Evolutionary conservation across 2,797 vertebrate genomes (phyloP), one percentile per base, ranked within the genome.

Genomic region (Onychomys leucogaster): DNA sequence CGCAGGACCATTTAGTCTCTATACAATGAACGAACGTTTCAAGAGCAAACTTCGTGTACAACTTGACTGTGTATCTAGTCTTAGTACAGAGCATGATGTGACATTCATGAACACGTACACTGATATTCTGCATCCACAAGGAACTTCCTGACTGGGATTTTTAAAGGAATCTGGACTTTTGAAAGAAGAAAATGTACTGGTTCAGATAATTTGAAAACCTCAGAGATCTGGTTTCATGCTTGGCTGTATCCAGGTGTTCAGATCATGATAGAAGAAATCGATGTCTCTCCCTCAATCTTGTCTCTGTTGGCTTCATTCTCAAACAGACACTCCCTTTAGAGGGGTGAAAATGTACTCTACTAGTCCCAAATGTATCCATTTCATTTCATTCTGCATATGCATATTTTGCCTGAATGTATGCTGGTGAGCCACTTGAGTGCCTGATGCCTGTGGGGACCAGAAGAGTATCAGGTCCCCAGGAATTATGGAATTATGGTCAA

Each of bases 81-180:
- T 14, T 83, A 27, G 1, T 32, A 89, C 0, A 43, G 49, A 92
- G 23, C 14, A 52, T 83, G 34, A 11, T 19, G 32, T 65, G 34
- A 14, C 57, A 46, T 84, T 92, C 52, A 43, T 34, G 61, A 88
- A 32, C 73, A 52, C 9, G 3, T 83, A 25, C 6, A 37, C 57
- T 37, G 13, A 46, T 27, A 63, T 49, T 46, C 13, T 91, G 12
- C 93, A 49, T 76, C 69, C 27, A 75, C 43, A 93, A 12, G 25
- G 12, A n/a, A 90, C 49, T 65, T 81, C 73, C 1, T 92, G 63
- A 59, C 82, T 46, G 29, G 37, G 12, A 52, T 61, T 83, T 84
- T 89, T 84, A 63, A 37, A 87, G 43, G 23, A 91, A 85, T 80
- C 69, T 57, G 77, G 73, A 59, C 32, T 91, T 86, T 57, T 86